Evolutionary conservation across 2,113 vertebrate genomes (phyloP), one percentile per base, ranked within the genome.

Genomic region (Otocyon megalotis): DNA sequence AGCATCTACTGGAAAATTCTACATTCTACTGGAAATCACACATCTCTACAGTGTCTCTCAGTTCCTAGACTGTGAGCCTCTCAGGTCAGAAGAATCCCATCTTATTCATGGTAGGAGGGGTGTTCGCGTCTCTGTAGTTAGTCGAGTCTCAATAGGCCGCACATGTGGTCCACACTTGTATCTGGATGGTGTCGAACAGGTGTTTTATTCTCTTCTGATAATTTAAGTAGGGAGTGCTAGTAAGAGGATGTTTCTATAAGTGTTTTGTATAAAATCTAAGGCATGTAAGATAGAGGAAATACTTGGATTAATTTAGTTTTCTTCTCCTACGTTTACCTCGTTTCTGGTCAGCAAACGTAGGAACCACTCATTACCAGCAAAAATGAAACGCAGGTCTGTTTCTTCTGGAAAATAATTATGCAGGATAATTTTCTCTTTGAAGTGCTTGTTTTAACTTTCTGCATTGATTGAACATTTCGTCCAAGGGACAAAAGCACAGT

Each of bases 231-330:
- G 35, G 28, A 71, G 48, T 22, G 37, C 43, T 69, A 32, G 0
- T 22, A 60, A 80, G 17, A 86, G 60, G 77, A 10, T 63, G 1
- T 37, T 88, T 74, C 65, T 50, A 48, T 54, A 53, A 53, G 28
- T n/a, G 20, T 85, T 93, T 88, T 84, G 15, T 89, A 0, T 62
- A 62, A 88, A 94, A 94, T 94, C 58, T 65, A 96, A 94, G 84
- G 3, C 37, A 35, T 16, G 10, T 53, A 71, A 79, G 32, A 10
- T 16, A 62, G 60, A 74, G 35, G 69, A 90, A 53, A 85, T 84
- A 67, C 26, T 83, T 93, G n/a, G 11, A 67, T 95, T 92, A 65
- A 95, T 93, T 89, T 84, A 1, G 1, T 92, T 77, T 80, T 54
- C 35, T 13, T 16, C 3, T 16, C 15, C 1, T 65, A 14, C 17